Percentiles rank a stretch among this genome's conserved stretches.
These are phyloP conservation scores for Ischnus inquisitorius DNA, from an alignment of 2,888 invertebrate genomes.

Conservation along the genomic window DNA sequence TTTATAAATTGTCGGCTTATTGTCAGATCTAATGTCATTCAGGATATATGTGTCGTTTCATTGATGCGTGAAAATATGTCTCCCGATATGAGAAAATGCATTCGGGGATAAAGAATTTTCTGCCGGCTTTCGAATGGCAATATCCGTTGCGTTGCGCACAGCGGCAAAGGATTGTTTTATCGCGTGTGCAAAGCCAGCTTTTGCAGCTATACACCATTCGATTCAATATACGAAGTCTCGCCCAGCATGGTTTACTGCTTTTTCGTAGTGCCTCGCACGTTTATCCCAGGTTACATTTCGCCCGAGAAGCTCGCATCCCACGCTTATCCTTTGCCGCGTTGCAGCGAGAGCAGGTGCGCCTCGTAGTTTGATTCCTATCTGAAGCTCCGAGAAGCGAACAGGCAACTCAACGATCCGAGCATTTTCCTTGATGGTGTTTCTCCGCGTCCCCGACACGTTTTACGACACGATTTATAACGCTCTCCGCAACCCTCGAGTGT, in stretches of 20 bases:
- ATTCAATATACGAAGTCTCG: constrained; percentile 5
- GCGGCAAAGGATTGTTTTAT: background rate
- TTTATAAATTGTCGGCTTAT: too few relatives aligned
- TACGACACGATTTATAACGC: background rate
- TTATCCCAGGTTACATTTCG: background rate
- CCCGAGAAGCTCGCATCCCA: background rate
- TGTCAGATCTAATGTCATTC: too few relatives aligned
- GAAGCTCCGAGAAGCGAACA: background rate
- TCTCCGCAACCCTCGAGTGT: background rate
- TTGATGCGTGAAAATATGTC: background rate
- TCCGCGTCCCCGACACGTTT: background rate
- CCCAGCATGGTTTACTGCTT: constrained; percentile 20
- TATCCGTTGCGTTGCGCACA: background rate
- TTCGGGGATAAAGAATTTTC: background rate
- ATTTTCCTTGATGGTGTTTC: background rate
- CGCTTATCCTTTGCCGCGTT: background rate
- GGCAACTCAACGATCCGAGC: background rate
- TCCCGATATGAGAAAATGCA: background rate
- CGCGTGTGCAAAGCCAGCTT: background rate
- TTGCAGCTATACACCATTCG: background rate
- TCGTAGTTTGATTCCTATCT: background rate
- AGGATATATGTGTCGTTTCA: too few relatives aligned
- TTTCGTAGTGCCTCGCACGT: background rate
- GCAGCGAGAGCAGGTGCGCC: background rate
- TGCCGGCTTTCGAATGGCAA: background rate